Base-by-base conservation (phyloP, 1,140 invertebrate genomes). In the Eriocheir sinensis region DNA sequence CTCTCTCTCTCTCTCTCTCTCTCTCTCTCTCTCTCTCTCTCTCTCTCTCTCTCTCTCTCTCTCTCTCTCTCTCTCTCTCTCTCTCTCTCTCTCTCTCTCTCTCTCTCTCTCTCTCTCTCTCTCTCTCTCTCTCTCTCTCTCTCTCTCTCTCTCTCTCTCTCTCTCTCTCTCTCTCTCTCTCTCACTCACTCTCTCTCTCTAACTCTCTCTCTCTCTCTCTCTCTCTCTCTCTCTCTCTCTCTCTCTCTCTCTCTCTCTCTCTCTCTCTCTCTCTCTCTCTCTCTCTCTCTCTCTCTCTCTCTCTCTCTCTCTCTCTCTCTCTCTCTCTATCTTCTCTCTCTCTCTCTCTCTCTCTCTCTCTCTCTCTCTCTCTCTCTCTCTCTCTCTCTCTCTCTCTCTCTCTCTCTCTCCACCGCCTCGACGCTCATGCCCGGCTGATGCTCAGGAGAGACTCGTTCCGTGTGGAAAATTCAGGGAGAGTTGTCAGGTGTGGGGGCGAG, bases 401-500 rank as follows among this genome's bases (percentile, higher is more conserved):
- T 36, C 89, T 30, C 44, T 9, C 44, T 4, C 36, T 21, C 21
- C 40, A n/a, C 81, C 40, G 40, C 60, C 53, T 79, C 53, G 40
- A 41, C 89, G 48, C 41, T 91, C 38, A 60, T 91, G 44, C n/a
- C 32, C 48, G 30, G 72, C 72, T 91, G 90, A 17, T 80, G 90
- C 72, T 79, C 90, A 32, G 44, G 40, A 53, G 90, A 38, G 34
- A 36, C 32, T 80, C 90, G 90, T 91, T 91, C 60, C 44, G 53
- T 91, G 90, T 91, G 90, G 90, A 79, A 91, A 91, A 91, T 91
- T 91, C 90, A 80, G 60, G 53, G 32, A 79, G 90, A 36, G 90
- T 80, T 53, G 90, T 32, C 90, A 91, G 90, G 79, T 91, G 90
- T 53, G 38, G 90, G 15, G 38, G 90, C 17, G 53, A 27, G 60